phyloP scores from a whole-genome alignment of 1,140 invertebrate genomes.

The Venturia canescens region DNA sequence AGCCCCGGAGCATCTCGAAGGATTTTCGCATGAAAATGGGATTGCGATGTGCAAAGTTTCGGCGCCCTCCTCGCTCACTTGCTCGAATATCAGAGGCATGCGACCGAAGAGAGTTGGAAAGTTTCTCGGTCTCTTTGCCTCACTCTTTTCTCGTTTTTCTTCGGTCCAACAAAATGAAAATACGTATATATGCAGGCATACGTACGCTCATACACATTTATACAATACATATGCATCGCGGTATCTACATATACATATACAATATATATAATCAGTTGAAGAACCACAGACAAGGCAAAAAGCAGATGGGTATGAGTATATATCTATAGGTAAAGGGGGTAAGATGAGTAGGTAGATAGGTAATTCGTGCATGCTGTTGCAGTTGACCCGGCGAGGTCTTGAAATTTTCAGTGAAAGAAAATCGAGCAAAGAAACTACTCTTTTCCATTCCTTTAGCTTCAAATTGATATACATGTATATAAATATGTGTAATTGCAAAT shows the following conservation, averaged over 20 bases:
- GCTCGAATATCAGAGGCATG: conserved; percentile 23
- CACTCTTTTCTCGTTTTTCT: conserved; percentile 36
- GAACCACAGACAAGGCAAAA: conserved; percentile 2
- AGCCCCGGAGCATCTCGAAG: conserved; percentile 36
- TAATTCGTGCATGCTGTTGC: conserved; percentile 35
- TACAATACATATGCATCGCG: no score
- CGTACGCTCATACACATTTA: no score
- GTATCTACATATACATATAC: background rate
- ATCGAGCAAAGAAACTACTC: conserved; percentile 31
- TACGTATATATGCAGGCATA: background rate
- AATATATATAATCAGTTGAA: background rate
- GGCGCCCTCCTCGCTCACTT: background rate
- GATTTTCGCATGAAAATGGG: conserved; percentile 44
- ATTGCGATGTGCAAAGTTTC: conserved; percentile 45
- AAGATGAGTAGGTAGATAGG: conserved; percentile 23
- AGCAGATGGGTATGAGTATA: background rate
- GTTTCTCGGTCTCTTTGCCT: conserved; percentile 27
- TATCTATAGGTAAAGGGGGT: background rate
- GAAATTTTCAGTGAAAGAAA: conserved; percentile 46
- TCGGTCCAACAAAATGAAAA: conserved; percentile 19
- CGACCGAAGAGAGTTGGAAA: conserved; percentile 45
- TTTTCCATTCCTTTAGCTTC: conserved; percentile 2
- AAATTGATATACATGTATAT: background rate
- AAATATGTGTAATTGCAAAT: background rate
- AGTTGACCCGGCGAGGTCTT: conserved; percentile 44